Percentiles rank a stretch among this genome's conserved stretches.
These are phyloP conservation scores for Ericerus pela DNA, from an alignment of 1,140 invertebrate species.

Conservation along the genomic window DNA sequence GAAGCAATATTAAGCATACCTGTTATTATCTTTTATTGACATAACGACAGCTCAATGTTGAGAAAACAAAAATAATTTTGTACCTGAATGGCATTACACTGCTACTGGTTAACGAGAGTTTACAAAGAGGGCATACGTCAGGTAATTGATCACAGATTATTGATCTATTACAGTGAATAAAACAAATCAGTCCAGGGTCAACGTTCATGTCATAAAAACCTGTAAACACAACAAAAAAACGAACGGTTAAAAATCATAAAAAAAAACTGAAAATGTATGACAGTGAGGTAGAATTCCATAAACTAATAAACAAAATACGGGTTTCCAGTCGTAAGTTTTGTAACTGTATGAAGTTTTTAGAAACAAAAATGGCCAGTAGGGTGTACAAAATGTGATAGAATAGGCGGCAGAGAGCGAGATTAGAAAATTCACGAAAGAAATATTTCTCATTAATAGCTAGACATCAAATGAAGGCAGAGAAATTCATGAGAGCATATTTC, in stretches of 20 bases:
- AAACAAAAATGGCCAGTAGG: too few species aligned
- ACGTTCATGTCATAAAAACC: constrained; percentile 22
- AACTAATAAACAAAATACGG: background rate
- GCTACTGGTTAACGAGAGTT: constrained; percentile 40
- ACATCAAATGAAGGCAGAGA: too few species aligned
- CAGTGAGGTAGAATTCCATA: background rate
- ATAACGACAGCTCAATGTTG: background rate
- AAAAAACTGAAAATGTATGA: background rate
- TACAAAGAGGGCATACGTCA: constrained; percentile 51
- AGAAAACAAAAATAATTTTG: constrained; percentile 17
- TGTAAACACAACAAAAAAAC: background rate
- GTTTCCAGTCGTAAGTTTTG: too few species aligned
- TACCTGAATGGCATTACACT: constrained; percentile 55
- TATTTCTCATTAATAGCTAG: too few species aligned
- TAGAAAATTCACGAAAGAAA: too few species aligned
- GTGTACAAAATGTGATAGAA: too few species aligned
- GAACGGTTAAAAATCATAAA: background rate
- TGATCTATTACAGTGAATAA: constrained; percentile 54
- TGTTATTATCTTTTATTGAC: background rate
- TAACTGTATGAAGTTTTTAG: too few species aligned
- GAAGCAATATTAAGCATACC: background rate
- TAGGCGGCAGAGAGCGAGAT: too few species aligned
- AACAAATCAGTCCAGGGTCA: constrained; percentile 64
- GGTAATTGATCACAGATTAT: constrained; percentile 62
- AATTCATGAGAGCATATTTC: too few species aligned